Conservation (phyloP, 2,888 invertebrate species). For the Tricholauxania praeusta region DNA sequence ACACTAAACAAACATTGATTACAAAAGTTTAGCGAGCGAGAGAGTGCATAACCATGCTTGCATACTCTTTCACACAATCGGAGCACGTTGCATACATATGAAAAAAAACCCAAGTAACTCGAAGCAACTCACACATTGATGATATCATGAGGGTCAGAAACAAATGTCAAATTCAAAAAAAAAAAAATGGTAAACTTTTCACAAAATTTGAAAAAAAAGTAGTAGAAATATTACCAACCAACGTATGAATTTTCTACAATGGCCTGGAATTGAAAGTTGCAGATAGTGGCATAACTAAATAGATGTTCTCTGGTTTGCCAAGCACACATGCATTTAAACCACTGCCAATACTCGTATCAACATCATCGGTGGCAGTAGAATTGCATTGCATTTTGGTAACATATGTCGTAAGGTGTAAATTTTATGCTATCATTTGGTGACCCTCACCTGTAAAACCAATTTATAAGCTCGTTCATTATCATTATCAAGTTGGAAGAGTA, state of each 20-base stretch:
- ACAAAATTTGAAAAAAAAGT: background rate
- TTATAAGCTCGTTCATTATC: slow-evolving; percentile 45
- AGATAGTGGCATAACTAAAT: background rate
- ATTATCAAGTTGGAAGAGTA: slow-evolving; percentile 1
- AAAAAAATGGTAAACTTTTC: background rate
- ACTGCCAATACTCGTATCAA: too few species aligned
- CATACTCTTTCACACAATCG: too few species aligned
- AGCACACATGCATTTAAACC: background rate
- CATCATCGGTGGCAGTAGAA: too few species aligned
- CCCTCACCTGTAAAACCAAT: slow-evolving; percentile 52
- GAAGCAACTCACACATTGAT: too few species aligned
- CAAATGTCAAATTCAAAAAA: slow-evolving; percentile 6
- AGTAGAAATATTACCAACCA: background rate
- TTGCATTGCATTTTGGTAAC: background rate
- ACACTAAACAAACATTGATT: slow-evolving; percentile 26
- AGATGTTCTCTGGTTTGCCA: too few species aligned
- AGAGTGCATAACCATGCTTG: too few species aligned
- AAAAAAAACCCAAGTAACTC: too few species aligned
- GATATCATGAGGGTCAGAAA: slow-evolving; percentile 4
- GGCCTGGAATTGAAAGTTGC: background rate
- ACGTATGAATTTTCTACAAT: background rate
- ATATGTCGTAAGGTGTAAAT: slow-evolving; percentile 11
- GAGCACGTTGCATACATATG: too few species aligned
- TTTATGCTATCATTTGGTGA: slow-evolving; percentile 46
- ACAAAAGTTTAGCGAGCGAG: slow-evolving; percentile 8